Evolutionary conservation across 1,140 invertebrate species (phyloP).

Genomic region (Plutomurus gul): DNA sequence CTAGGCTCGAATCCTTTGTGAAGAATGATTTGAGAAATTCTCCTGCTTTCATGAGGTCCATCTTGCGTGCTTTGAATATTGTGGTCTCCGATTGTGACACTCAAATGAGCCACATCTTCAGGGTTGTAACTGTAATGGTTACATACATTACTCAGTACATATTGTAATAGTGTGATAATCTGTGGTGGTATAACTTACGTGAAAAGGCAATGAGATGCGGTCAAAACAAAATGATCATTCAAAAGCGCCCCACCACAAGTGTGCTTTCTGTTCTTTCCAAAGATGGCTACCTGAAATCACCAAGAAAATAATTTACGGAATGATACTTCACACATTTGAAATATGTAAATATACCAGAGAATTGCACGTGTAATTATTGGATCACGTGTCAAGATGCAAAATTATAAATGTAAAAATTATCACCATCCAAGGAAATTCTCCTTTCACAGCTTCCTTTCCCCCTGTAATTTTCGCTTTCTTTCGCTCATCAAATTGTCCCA

Average conservation of each 20-base stretch:
- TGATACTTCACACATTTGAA: too few species aligned
- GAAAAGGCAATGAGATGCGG: constrained; percentile 42
- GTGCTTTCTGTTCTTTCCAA: constrained; percentile 17
- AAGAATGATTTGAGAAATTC: constrained; percentile 32
- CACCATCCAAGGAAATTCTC: constrained; percentile 33
- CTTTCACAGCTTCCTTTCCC: background rate
- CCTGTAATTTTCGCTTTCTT: background rate
- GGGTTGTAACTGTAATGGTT: constrained; percentile 14
- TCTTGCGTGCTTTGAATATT: constrained; percentile 31
- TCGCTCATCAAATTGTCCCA: background rate
- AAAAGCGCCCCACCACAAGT: constrained; percentile 39
- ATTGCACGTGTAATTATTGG: background rate
- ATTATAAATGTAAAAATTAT: background rate
- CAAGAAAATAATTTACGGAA: background rate
- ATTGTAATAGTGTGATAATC: too few species aligned
- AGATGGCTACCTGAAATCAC: background rate
- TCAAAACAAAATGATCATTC: constrained; percentile 25
- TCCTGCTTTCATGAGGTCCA: constrained; percentile 42
- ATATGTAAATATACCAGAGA: too few species aligned
- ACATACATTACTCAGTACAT: background rate
- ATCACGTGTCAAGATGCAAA: background rate
- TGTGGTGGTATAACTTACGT: too few species aligned
- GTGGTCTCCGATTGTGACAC: constrained; percentile 41
- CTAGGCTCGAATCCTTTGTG: constrained; percentile 39
- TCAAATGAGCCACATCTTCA: constrained; percentile 6